Evolutionary conservation across 2,113 vertebrate species (phyloP).

Genomic region (Anolis sagrei): DNA sequence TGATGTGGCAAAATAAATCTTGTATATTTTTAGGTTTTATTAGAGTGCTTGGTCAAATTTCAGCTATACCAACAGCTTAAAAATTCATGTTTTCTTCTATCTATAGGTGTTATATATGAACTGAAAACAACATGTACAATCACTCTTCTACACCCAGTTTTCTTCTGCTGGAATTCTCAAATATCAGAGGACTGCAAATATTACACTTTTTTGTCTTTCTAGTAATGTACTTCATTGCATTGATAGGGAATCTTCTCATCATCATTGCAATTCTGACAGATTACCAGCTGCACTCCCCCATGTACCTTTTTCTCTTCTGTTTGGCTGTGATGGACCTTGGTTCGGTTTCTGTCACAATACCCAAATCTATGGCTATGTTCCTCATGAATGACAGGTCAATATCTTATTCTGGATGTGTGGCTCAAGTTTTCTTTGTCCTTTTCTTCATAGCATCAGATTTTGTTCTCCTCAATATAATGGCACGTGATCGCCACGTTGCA

Average conservation of each 20-base stretch:
- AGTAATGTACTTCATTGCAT: background rate
- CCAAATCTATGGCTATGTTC: background rate
- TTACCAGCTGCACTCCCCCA: background rate
- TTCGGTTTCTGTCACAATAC: background rate
- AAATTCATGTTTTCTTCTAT: background rate
- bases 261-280: background rate
- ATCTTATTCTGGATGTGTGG: background rate
- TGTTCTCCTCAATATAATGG: background rate
- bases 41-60: background rate
- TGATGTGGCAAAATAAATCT: too few species aligned
- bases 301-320: background rate
- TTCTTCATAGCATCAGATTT: background rate
- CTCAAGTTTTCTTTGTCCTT: background rate
- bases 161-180: conserved; percentile 17
- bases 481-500: conserved; percentile 5
- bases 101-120: background rate
- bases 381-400: background rate
- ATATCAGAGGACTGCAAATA: background rate
- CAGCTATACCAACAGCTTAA: background rate
- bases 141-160: background rate
- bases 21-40: background rate
- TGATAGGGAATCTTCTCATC: background rate
- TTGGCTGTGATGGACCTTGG: conserved; percentile 3
- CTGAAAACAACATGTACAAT: background rate
- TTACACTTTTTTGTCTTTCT: background rate